phyloP scores from a whole-genome alignment of 2,113 vertebrate species.

The Neomonachus schauinslandi region DNA sequence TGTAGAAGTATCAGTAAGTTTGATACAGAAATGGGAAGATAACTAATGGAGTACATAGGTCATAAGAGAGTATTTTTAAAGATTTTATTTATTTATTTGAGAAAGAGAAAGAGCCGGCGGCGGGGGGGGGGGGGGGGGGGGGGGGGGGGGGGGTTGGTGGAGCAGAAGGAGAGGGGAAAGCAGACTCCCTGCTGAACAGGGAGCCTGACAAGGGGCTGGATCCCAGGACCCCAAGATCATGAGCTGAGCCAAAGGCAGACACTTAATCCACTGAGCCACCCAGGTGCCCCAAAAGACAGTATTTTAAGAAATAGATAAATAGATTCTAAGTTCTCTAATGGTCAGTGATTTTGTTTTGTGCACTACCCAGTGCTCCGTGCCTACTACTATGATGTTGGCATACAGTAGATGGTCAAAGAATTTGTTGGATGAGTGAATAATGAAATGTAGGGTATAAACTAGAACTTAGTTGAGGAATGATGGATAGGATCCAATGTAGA shows the following conservation, averaged over 20 bases:
- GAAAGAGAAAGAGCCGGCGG: neutral
- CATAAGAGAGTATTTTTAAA: neutral
- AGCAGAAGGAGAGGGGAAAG: neutral
- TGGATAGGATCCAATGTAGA: neutral
- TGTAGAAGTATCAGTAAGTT: neutral
- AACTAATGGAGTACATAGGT: neutral
- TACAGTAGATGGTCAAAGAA: neutral
- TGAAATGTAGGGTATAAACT: neutral
- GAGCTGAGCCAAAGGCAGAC: neutral
- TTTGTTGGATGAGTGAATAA: neutral
- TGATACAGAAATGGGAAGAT: neutral
- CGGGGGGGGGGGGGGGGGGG: too few species aligned
- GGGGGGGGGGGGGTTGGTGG: too few species aligned
- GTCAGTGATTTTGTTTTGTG: neutral
- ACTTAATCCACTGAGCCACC: neutral
- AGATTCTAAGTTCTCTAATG: neutral
- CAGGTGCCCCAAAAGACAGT: neutral
- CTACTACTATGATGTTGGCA: neutral
- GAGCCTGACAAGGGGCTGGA: neutral
- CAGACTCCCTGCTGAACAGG: neutral
- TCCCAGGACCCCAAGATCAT: neutral
- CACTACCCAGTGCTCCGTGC: neutral
- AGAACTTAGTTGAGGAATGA: neutral
- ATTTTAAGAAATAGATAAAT: neutral
- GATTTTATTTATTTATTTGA: neutral